These are phyloP conservation scores for Morpho deidamia DNA, from an alignment of 2,888 invertebrate species.

Conservation along the genomic window DNA sequence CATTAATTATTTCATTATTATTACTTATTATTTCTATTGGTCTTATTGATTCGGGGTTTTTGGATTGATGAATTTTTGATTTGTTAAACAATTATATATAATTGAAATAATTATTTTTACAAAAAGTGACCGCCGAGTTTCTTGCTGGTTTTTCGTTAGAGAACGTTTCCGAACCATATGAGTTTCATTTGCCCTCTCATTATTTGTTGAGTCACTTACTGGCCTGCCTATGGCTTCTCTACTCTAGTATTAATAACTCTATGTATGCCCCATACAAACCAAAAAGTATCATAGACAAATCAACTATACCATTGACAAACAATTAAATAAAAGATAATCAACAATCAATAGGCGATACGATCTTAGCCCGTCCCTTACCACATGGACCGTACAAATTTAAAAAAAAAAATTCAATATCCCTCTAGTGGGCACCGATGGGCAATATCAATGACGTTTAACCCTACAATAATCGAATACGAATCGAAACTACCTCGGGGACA, in stretches of 20 bases:
- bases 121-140: too few species aligned
- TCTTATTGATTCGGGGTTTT: too few species aligned
- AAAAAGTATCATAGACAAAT: not conserved
- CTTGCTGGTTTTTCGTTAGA: not conserved
- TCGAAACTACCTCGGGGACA: conserved; percentile 77
- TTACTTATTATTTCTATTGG: too few species aligned
- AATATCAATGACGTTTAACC: conserved; percentile 78
- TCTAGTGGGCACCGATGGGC: conserved; percentile 65
- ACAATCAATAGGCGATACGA: conserved; percentile 47
- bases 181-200: too few species aligned
- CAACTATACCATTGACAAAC: conserved; percentile 5
- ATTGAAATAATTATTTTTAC: too few species aligned
- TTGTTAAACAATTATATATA: too few species aligned
- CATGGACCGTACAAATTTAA: conserved; percentile 69
- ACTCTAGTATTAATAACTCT: not conserved
- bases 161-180: too few species aligned
- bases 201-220: too few species aligned
- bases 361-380: conserved; percentile 48
- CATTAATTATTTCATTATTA: too few species aligned
- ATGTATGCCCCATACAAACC: not conserved
- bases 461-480: conserved; percentile 75
- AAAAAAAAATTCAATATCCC: conserved; percentile 66
- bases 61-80: too few species aligned
- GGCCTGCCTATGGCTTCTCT: not conserved
- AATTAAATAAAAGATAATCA: conserved; percentile 45